Evolutionary conservation across 2,888 invertebrate species (phyloP).

Genomic region (Nemurella pictetii): DNA sequence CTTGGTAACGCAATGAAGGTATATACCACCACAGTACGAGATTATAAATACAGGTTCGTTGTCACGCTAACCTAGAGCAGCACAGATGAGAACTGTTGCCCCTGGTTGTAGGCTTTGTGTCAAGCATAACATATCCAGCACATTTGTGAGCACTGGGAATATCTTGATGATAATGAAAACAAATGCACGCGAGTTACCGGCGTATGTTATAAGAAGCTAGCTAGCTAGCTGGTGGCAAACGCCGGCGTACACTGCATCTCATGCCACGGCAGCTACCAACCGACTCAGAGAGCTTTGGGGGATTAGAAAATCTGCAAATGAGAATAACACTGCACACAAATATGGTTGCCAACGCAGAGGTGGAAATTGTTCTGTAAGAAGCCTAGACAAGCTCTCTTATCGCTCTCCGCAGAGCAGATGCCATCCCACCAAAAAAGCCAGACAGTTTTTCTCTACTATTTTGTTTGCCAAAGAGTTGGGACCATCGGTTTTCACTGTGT

Average conservation of each 20-base stretch:
- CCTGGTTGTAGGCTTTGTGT: neutral
- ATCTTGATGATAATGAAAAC: constrained; percentile 28
- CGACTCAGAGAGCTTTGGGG: neutral
- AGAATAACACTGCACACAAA: constrained; percentile 4
- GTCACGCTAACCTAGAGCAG: neutral
- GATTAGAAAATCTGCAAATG: constrained; percentile 30
- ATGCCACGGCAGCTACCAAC: neutral
- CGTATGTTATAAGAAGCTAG: neutral
- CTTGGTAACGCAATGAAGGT: neutral
- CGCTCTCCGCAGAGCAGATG: too few relatives aligned
- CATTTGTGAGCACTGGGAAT: neutral
- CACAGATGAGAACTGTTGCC: neutral
- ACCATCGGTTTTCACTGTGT: too few relatives aligned
- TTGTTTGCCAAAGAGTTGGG: too few relatives aligned
- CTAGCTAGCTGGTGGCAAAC: too few relatives aligned
- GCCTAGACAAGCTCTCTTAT: too few relatives aligned
- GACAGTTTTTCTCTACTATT: too few relatives aligned
- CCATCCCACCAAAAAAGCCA: too few relatives aligned
- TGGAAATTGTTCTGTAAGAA: too few relatives aligned
- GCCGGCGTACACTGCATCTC: neutral
- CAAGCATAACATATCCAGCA: neutral
- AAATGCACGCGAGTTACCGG: constrained; percentile 14
- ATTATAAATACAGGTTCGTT: neutral
- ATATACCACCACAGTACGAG: neutral
- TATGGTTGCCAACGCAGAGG: neutral